A percentile compares a stretch with the other conserved stretches of the same genome.
phyloP scores from a whole-genome alignment of 2,888 invertebrate species.

The Chymomyza caudatula region DNA sequence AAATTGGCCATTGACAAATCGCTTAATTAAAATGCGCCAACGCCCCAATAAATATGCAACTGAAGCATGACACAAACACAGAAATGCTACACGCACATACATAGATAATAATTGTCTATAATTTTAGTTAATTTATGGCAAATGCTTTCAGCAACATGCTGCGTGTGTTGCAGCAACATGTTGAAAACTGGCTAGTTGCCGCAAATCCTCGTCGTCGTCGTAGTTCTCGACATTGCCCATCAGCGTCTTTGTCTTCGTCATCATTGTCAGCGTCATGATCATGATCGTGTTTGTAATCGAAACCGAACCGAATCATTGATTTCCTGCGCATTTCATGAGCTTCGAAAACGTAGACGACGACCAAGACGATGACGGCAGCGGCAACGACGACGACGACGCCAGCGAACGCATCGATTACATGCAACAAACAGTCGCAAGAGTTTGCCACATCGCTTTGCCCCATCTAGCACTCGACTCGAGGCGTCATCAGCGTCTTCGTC shows the following conservation, averaged over 20 bases:
- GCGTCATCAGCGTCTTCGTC: conserved; percentile 11
- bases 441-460: neutral
- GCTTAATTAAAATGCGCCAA: conserved; percentile 68
- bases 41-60: conserved; percentile 72
- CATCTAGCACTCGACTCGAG: neutral
- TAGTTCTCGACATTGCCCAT: conserved; percentile 15
- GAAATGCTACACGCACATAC: conserved; percentile 33
- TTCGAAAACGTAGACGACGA: conserved; percentile 48
- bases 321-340: conserved; percentile 73
- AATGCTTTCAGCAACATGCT: conserved; percentile 70
- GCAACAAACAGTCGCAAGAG: conserved; percentile 26
- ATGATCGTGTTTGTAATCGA: conserved; percentile 71
- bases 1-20: conserved; percentile 52
- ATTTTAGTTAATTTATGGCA: conserved; percentile 70
- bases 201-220: conserved; percentile 11
- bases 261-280: conserved; percentile 6
- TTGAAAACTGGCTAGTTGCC: conserved; percentile 16
- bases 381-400: conserved; percentile 32
- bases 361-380: conserved; percentile 11
- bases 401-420: conserved; percentile 66
- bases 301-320: conserved; percentile 75
- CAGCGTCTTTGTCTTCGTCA: conserved; percentile 17
- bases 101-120: conserved; percentile 67
- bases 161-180: conserved; percentile 51
- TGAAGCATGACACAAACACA: conserved; percentile 21